Evolutionary conservation across 64 coral and sea anemone species (phyloP).

Genomic region (Catalaphyllia jardinei): DNA sequence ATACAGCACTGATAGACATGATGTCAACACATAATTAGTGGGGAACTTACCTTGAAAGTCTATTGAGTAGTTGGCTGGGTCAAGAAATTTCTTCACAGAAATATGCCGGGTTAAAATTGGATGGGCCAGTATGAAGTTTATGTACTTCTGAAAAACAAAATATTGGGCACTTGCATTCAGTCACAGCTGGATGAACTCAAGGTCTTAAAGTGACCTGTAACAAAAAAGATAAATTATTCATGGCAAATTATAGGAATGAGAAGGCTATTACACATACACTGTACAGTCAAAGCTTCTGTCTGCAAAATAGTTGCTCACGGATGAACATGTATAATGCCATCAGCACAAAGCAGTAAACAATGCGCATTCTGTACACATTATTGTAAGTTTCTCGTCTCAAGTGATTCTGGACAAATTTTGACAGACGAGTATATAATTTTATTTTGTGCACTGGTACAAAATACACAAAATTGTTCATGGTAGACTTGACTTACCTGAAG

Average conservation of each 20-base stretch:
- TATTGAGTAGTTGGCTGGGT: slow-evolving; percentile 80
- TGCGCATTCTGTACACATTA: not conserved
- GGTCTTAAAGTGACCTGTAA: no score
- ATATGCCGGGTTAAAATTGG: slow-evolving; percentile 81
- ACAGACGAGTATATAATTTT: not conserved
- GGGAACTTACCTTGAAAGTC: slow-evolving; percentile 74
- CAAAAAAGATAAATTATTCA: no score
- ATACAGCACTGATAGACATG: not conserved
- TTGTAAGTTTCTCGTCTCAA: no score
- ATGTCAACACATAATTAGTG: not conserved
- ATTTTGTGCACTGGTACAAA: not conserved
- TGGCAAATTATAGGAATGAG: no score
- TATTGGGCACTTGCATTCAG: no score
- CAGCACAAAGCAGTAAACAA: no score
- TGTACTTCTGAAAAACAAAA: slow-evolving; percentile 77
- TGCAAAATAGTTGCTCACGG: no score
- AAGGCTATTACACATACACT: no score
- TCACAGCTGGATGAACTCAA: no score
- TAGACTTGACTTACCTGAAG: slow-evolving; percentile 62
- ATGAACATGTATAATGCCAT: no score
- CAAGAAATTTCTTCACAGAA: slow-evolving; percentile 92
- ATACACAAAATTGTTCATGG: no score
- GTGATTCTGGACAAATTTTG: not conserved
- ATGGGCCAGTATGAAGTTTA: slow-evolving; percentile 79
- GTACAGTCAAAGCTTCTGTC: no score